Evolutionary conservation across 2,113 vertebrate species (phyloP).

Genomic region (Delphinapterus leucas): DNA sequence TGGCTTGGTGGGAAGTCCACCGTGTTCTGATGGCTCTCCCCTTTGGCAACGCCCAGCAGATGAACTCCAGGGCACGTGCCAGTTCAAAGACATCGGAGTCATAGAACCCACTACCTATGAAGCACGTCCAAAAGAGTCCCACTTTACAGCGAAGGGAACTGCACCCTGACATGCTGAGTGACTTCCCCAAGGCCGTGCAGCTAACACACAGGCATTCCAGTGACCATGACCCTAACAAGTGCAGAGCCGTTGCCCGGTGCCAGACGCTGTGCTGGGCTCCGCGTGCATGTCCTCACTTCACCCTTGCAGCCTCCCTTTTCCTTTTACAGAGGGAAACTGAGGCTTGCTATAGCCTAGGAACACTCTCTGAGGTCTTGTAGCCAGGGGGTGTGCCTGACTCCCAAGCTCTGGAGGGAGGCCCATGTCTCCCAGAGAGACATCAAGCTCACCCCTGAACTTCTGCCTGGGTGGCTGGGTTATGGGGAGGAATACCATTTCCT

Average conservation of each 20-base stretch:
- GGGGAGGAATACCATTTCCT: neutral
- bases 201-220: neutral
- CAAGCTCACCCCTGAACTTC: neutral
- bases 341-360: neutral
- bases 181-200: neutral
- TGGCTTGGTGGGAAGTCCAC: neutral
- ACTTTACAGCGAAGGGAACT: neutral
- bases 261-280: neutral
- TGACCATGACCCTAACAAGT: accelerated
- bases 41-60: neutral
- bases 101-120: neutral
- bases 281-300: accelerated
- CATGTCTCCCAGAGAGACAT: neutral
- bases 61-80: neutral
- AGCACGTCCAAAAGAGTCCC: accelerated
- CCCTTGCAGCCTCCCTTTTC: neutral
- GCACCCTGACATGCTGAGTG: neutral
- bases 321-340: neutral
- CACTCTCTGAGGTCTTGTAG: neutral
- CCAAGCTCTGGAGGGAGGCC: neutral
- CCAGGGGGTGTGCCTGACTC: neutral
- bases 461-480: neutral
- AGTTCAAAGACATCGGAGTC: neutral
- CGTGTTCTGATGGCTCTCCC: accelerated
- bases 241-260: neutral